These are phyloP conservation scores for Antheraea assamensis DNA, from an alignment of 2,888 invertebrate species.

Conservation along the genomic window DNA sequence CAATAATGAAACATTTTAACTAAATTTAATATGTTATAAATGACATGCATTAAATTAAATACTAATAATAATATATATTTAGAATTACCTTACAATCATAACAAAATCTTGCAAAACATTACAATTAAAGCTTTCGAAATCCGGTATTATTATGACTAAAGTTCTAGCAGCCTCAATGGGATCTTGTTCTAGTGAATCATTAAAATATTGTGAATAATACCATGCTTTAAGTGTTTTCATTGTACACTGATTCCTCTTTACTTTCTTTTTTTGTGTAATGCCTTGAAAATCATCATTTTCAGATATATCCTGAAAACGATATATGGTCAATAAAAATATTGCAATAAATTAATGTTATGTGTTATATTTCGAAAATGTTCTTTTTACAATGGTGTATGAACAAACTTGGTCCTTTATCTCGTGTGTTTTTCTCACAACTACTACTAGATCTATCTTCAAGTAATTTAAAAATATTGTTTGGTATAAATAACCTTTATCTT, in stretches of 20 bases:
- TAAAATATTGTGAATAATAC: slow-evolving; percentile 73
- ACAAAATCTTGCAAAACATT: slow-evolving; percentile 91
- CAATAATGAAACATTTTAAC: neutral
- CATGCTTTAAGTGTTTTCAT: slow-evolving; percentile 84
- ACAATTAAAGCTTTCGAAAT: slow-evolving; percentile 91
- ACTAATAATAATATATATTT: neutral
- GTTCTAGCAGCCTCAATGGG: slow-evolving; percentile 53
- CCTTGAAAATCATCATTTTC: slow-evolving; percentile 43
- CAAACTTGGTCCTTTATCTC: neutral
- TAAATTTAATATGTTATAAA: neutral
- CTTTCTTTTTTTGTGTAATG: slow-evolving; percentile 40
- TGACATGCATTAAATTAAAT: neutral
- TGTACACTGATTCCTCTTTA: slow-evolving; percentile 85
- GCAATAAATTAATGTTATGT: neutral
- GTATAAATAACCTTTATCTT: no score
- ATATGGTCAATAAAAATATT: neutral
- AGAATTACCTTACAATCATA: slow-evolving; percentile 85
- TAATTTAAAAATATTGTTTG: no score
- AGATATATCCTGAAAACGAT: slow-evolving; percentile 47
- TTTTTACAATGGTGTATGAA: neutral
- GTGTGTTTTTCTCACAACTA: neutral
- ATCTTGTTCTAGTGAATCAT: slow-evolving; percentile 56
- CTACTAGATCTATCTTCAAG: neutral
- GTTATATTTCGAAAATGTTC: neutral
- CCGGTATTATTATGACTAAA: slow-evolving; percentile 90